Conservation (phyloP, 2,113 vertebrate genomes). For the Gymnarchus niloticus region DNA sequence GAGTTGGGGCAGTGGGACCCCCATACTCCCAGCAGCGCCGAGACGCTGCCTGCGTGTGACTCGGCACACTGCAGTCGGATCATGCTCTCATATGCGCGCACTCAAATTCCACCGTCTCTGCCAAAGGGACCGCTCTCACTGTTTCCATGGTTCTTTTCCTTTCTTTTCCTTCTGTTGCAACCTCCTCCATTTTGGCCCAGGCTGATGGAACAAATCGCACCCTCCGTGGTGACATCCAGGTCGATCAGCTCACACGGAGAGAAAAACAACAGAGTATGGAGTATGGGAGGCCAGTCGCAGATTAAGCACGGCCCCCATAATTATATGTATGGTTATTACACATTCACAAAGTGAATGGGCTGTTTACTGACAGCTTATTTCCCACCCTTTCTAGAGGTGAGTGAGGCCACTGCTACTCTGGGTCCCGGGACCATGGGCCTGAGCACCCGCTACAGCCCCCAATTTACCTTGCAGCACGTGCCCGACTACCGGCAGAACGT, state of each 20-base stretch:
- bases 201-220: neutral
- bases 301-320: neutral
- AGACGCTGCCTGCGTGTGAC: neutral
- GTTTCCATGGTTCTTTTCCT: neutral
- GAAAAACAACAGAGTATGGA: neutral
- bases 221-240: neutral
- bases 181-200: neutral
- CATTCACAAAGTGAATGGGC: no score
- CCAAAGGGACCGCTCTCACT: neutral
- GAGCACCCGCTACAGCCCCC: slow-evolving; percentile 88
- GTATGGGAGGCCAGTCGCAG: neutral
- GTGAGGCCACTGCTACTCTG: slow-evolving; percentile 80
- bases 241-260: neutral
- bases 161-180: neutral
- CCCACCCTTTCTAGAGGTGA: slow-evolving; percentile 68
- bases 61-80: neutral
- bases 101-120: slow-evolving; percentile 1
- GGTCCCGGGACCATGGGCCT: slow-evolving; percentile 91
- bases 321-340: neutral
- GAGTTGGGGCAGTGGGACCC: neutral
- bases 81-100: neutral
- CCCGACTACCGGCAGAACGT: slow-evolving; percentile 96
- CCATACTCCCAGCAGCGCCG: neutral
- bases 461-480: slow-evolving; percentile 96
- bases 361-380: neutral